Base-by-base conservation (phyloP, 1,140 invertebrate species). In the Drosophila subpulchrella region DNA sequence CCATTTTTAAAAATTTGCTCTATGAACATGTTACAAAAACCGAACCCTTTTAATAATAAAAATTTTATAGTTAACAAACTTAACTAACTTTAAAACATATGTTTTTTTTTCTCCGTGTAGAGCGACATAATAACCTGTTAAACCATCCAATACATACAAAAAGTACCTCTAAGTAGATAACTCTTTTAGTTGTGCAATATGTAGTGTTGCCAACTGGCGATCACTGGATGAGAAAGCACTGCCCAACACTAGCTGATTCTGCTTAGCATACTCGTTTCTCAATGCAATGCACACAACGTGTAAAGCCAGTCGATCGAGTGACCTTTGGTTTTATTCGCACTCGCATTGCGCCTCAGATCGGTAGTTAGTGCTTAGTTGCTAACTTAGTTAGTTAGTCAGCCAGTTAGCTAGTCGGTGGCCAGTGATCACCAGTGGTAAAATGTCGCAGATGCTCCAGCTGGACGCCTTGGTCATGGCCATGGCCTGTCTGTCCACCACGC, bases 391-490 rank as follows among this genome's bases (percentile, higher is more conserved):
- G 58, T 50, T 20, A 55, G 17, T 20, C 13, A 55, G 17, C 15
- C 13, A 42, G 17, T 36, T 36, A 61, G 38, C 2, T 17, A 51
- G 13, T 44, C 13, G 24, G 46, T 30, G 47, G 47, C 13, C 47
- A 48, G 47, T 30, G 24, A 48, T 30, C 13, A 36, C 20, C 7
- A 57, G 56, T 39, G 15, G 13, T 3, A 47, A 70, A 50, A 84
- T 85, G 82, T 78, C 82, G 59, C 75, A 79, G 75, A 73, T 78
- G 44, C 50, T 88, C 36, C 84, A 88, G 48, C 53, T 88, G 53
- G 84, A 88, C 13, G 65, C 84, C n/a, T 11, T 88, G 76, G 84
- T 88, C 54, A 88, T 86, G 24, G 81, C 86, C 65, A 42, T 88
- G 84, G 80, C 84, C n/a, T 88, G 84, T 51, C 73, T 88, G 0